Evolutionary conservation across 2,888 invertebrate species (phyloP).

Genomic region (Apamea anceps): DNA sequence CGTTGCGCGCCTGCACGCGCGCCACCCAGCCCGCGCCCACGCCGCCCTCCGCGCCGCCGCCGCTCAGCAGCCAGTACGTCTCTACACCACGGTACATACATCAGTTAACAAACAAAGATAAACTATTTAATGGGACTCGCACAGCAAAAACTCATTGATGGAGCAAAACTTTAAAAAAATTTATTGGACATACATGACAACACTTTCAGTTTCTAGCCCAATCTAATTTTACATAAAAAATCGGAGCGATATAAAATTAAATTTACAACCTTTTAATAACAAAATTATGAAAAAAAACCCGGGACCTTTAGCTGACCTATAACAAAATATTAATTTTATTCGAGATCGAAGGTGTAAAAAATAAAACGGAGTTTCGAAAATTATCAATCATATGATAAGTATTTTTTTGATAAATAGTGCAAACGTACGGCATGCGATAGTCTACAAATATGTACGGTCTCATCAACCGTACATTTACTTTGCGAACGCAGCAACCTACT

Average conservation of each 20-base stretch:
- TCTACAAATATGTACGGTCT: too few species aligned
- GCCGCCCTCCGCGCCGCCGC: conserved; percentile 91
- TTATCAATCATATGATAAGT: not conserved
- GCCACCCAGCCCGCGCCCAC: conserved; percentile 92
- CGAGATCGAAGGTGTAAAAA: conserved; percentile 7
- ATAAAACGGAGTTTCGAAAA: not conserved
- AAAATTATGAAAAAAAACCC: not conserved
- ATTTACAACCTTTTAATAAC: not conserved
- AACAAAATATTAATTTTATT: not conserved
- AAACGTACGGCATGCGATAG: not conserved
- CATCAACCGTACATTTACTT: too few species aligned
- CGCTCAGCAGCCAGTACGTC: conserved; percentile 94
- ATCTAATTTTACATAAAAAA: not conserved
- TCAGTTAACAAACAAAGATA: not conserved
- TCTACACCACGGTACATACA: conserved; percentile 84
- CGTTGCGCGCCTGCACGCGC: conserved; percentile 94
- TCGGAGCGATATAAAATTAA: not conserved
- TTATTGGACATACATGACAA: not conserved
- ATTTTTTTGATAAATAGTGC: not conserved
- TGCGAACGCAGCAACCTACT: too few species aligned
- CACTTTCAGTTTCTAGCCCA: not conserved
- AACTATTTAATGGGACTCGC: not conserved
- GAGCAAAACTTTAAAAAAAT: not conserved
- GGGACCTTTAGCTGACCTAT: not conserved
- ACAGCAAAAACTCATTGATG: not conserved